phyloP scores from a whole-genome alignment of 2,113 vertebrate species.

The Sarotherodon lohbergeri region DNA sequence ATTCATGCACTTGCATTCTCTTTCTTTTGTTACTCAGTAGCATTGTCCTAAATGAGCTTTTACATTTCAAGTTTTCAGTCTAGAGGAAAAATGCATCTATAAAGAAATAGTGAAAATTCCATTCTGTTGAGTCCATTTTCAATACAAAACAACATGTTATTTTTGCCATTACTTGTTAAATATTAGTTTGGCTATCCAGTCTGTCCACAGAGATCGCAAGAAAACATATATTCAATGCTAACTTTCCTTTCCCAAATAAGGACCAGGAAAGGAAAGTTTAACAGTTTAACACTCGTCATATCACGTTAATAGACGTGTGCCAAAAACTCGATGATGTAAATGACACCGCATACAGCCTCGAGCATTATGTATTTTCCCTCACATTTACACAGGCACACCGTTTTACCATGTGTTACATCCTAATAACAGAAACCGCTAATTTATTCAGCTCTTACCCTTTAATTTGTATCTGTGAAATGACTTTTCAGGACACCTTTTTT shows the following conservation, averaged over 20 bases:
- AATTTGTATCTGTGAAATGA: neutral
- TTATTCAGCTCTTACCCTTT: neutral
- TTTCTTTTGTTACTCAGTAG: neutral
- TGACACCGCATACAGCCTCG: neutral
- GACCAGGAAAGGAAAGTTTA: constrained; percentile 25
- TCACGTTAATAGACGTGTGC: neutral
- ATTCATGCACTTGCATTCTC: neutral
- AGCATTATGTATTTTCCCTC: neutral
- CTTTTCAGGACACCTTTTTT: neutral
- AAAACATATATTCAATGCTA: neutral
- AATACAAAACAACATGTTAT: neutral
- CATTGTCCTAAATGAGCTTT: neutral
- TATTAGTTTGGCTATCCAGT: neutral
- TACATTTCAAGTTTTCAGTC: neutral
- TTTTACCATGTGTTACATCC: neutral
- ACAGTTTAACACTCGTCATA: neutral
- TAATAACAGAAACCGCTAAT: constrained; percentile 9
- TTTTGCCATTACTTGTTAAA: neutral
- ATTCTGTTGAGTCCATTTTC: neutral
- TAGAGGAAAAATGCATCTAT: neutral
- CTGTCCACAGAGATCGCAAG: neutral
- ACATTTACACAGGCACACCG: neutral
- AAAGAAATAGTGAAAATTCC: neutral
- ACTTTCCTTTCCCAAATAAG: neutral
- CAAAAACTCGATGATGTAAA: neutral